Percentiles rank a stretch among this genome's conserved stretches.
Conservation (phyloP, 1,140 invertebrate genomes). For the Chrysoperla carnea region DNA sequence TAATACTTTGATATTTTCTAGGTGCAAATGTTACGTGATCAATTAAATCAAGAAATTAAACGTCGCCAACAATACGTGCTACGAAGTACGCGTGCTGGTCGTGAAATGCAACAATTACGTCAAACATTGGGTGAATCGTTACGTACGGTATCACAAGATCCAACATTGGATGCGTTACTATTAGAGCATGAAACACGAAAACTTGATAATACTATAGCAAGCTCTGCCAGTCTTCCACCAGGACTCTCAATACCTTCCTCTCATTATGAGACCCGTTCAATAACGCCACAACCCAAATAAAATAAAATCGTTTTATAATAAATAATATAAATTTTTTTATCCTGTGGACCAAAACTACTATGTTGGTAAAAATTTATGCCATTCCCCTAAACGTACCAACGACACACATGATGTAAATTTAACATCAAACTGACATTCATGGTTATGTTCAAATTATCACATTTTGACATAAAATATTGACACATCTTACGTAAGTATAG, state of each 20-base stretch:
- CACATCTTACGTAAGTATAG: too few species aligned
- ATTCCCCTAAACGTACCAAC: neutral
- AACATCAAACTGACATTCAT: too few species aligned
- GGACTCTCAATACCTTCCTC: constrained; percentile 20
- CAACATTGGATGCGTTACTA: constrained; percentile 58
- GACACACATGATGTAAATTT: too few species aligned
- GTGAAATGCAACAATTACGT: constrained; percentile 70
- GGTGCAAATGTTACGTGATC: constrained; percentile 56
- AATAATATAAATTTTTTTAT: neutral
- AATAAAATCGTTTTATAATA: neutral
- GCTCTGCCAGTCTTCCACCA: constrained; percentile 37
- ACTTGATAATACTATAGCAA: constrained; percentile 47
- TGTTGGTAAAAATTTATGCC: neutral
- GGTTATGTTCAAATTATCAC: too few species aligned
- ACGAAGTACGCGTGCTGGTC: constrained; percentile 59
- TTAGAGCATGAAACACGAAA: constrained; percentile 74
- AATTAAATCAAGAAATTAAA: constrained; percentile 72
- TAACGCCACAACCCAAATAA: constrained; percentile 24
- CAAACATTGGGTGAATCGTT: constrained; percentile 69
- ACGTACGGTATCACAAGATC: constrained; percentile 63
- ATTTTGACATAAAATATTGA: too few species aligned
- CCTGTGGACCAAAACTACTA: neutral
- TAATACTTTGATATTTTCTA: constrained; percentile 15
- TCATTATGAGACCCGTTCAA: constrained; percentile 21
- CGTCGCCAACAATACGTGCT: constrained; percentile 68